Conservation (phyloP, 2,888 invertebrate species). For the Troides helena region DNA sequence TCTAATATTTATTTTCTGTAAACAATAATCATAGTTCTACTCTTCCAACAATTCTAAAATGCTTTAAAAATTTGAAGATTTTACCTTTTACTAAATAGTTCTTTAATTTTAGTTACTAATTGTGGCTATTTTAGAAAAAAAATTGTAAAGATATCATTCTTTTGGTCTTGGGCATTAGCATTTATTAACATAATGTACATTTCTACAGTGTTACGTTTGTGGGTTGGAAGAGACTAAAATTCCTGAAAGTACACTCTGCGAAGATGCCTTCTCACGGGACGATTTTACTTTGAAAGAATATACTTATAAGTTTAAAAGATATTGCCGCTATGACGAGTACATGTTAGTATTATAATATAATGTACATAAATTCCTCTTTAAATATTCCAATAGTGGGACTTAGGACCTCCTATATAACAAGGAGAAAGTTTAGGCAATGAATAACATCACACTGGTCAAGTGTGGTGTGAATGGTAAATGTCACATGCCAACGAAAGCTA, state of each 20-base stretch:
- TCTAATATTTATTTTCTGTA: too few species aligned
- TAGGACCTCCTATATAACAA: not conserved
- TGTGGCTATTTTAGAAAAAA: too few species aligned
- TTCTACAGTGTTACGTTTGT: slow-evolving; percentile 59
- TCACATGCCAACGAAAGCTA: too few species aligned
- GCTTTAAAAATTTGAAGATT: too few species aligned
- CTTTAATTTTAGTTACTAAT: too few species aligned
- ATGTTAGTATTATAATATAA: slow-evolving; percentile 44
- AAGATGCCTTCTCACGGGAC: slow-evolving; percentile 53
- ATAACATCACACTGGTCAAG: too few species aligned
- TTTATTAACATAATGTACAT: not conserved
- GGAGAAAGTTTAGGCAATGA: not conserved
- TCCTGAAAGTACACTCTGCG: slow-evolving; percentile 50
- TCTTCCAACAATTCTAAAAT: too few species aligned
- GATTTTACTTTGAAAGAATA: slow-evolving; percentile 52
- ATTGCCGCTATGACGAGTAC: slow-evolving; percentile 52
- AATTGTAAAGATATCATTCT: not conserved
- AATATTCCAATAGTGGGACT: not conserved
- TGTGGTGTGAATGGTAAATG: too few species aligned
- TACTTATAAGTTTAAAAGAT: slow-evolving; percentile 51
- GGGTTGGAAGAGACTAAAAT: slow-evolving; percentile 47
- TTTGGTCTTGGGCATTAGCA: not conserved
- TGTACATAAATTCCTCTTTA: not conserved
- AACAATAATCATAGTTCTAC: too few species aligned
- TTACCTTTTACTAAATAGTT: too few species aligned